Conservation (phyloP, 2,888 invertebrate genomes). For the Phalera bucephala region DNA sequence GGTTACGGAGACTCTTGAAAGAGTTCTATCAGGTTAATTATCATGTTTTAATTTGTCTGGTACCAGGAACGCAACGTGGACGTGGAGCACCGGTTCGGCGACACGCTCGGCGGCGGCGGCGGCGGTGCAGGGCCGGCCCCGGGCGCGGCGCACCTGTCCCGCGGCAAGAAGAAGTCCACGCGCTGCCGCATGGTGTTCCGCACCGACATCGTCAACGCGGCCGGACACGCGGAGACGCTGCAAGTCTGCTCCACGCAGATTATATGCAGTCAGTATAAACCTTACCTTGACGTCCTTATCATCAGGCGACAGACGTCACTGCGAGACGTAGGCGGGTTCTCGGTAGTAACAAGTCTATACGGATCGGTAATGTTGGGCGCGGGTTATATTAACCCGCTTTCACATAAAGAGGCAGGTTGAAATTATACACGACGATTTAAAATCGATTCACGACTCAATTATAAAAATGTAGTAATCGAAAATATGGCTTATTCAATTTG, state of each 20-base stretch:
- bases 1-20: too few relatives aligned
- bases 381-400: too few relatives aligned
- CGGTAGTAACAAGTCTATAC: too few relatives aligned
- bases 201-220: constrained; percentile 89
- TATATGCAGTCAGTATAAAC: constrained; percentile 91
- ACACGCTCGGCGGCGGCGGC: constrained; percentile 84
- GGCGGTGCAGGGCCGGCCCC: constrained; percentile 62
- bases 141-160: constrained; percentile 74
- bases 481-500: too few relatives aligned
- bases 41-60: constrained; percentile 2
- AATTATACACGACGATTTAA: too few relatives aligned
- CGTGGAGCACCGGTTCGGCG: constrained; percentile 91
- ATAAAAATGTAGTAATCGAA: too few relatives aligned
- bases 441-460: too few relatives aligned
- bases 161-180: constrained; percentile 97
- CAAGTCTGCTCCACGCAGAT: constrained; percentile 96
- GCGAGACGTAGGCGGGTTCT: not conserved
- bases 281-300: not conserved
- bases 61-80: constrained; percentile 94
- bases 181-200: constrained; percentile 97
- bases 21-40: too few relatives aligned
- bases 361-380: too few relatives aligned
- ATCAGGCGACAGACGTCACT: not conserved
- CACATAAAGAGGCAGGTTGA: too few relatives aligned
- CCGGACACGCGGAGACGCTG: constrained; percentile 91